A percentile compares a stretch with the other conserved stretches of the same genome.
Evolutionary conservation across 2,797 vertebrate genomes (phyloP).

Genomic region (Gila robusta): DNA sequence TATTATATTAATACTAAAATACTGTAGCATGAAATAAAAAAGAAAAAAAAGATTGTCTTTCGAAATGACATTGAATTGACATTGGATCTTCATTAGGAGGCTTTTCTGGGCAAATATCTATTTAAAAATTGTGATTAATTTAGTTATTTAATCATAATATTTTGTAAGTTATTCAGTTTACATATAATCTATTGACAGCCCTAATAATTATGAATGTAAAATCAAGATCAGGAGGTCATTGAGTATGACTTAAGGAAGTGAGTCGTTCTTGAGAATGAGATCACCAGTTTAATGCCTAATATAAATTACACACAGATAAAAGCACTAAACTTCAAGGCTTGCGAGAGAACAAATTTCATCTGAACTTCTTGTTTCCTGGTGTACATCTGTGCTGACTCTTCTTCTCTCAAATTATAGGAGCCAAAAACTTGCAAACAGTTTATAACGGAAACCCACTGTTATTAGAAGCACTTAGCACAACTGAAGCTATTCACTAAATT

Average conservation of each 20-base stretch:
- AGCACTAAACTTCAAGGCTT: neutral
- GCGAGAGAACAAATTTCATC: neutral
- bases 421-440: neutral
- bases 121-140: neutral
- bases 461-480: constrained; percentile 10
- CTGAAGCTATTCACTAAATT: constrained; percentile 8
- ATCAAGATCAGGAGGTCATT: neutral
- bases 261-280: neutral
- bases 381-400: neutral
- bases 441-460: constrained; percentile 13
- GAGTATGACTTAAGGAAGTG: neutral
- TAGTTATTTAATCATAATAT: neutral
- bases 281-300: neutral
- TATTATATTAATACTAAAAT: neutral
- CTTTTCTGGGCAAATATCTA: neutral
- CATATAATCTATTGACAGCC: neutral
- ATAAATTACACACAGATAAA: neutral
- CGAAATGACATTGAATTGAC: neutral
- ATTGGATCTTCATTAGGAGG: neutral
- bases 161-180: neutral
- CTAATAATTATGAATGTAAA: no score
- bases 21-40: neutral
- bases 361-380: neutral
- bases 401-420: neutral
- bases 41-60: neutral